These are phyloP conservation scores for Ageneiosus marmoratus DNA, from an alignment of 2,113 vertebrate species.

Conservation along the genomic window DNA sequence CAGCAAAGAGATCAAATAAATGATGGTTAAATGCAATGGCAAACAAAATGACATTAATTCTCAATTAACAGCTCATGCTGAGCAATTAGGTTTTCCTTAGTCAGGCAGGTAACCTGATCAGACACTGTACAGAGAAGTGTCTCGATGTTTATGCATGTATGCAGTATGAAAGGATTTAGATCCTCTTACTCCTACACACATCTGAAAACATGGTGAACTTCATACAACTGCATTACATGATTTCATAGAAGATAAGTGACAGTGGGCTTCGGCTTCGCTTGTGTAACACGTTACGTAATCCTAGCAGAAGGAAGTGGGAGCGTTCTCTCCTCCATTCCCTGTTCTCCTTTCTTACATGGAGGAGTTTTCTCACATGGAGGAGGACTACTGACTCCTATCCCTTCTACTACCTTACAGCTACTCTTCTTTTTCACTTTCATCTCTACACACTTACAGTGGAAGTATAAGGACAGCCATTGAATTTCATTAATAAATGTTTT, in stretches of 20 bases:
- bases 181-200: conserved; percentile 44
- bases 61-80: not conserved
- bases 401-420: not conserved
- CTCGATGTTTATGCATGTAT: not conserved
- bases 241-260: conserved; percentile 32
- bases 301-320: conserved; percentile 6
- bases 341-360: not conserved
- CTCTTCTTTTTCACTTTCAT: not conserved
- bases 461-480: not conserved
- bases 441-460: not conserved
- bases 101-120: not conserved
- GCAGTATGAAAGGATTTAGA: conserved; percentile 31
- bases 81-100: not conserved
- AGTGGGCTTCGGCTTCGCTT: conserved; percentile 30
- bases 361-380: conserved; percentile 32
- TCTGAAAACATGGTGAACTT: conserved; percentile 30
- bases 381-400: not conserved
- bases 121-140: not conserved
- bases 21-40: not conserved
- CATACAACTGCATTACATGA: conserved; percentile 22
- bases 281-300: conserved; percentile 50
- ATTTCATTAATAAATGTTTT: not conserved
- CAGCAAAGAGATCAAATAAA: not conserved
- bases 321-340: not conserved
- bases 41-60: not conserved